Evolutionary conservation across 2,797 vertebrate species (phyloP).

Genomic region (Cyclopterus lumpus): DNA sequence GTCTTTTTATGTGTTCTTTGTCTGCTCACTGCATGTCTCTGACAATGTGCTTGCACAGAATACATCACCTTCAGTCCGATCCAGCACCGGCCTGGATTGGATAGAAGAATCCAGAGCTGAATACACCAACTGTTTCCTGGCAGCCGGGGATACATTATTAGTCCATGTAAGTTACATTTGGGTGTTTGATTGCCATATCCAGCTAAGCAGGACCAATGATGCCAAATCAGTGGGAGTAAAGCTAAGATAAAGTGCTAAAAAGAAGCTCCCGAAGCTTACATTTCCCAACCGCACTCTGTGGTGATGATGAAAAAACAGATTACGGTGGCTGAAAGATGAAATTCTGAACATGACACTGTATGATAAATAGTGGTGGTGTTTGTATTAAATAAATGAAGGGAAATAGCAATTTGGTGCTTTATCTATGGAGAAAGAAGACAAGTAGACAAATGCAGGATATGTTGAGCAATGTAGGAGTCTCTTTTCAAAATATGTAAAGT

Average conservation of each 20-base stretch:
- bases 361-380: slow-evolving; percentile 40
- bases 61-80: slow-evolving; percentile 53
- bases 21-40: slow-evolving; percentile 25
- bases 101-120: slow-evolving; percentile 60
- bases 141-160: slow-evolving; percentile 67
- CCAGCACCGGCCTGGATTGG: slow-evolving; percentile 54
- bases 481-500: slow-evolving; percentile 2
- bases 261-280: slow-evolving; percentile 57
- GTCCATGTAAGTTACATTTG: slow-evolving; percentile 76
- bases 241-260: slow-evolving; percentile 69
- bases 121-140: slow-evolving; percentile 75
- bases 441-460: neutral
- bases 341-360: slow-evolving; percentile 37
- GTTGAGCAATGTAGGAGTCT: neutral
- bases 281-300: slow-evolving; percentile 49
- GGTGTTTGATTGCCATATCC: slow-evolving; percentile 75
- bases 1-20: slow-evolving; percentile 32
- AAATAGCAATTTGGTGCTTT: slow-evolving; percentile 28
- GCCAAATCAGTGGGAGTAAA: slow-evolving; percentile 72
- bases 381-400: slow-evolving; percentile 38
- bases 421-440: slow-evolving; percentile 14
- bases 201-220: slow-evolving; percentile 52
- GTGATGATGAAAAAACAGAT: slow-evolving; percentile 48
- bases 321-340: slow-evolving; percentile 32
- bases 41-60: slow-evolving; percentile 53